Evolutionary conservation across 1,140 invertebrate genomes (phyloP).

Genomic region (Camponotus floridanus): DNA sequence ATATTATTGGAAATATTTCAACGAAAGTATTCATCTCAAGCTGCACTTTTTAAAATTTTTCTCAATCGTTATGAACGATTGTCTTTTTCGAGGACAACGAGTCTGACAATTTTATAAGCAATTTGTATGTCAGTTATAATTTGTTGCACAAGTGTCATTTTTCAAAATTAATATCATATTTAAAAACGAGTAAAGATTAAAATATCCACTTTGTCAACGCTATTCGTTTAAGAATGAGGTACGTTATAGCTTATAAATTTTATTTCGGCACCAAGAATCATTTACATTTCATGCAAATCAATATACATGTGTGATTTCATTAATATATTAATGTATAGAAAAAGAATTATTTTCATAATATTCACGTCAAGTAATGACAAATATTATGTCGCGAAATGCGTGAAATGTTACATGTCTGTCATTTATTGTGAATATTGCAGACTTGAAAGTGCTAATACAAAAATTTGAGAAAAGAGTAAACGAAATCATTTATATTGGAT

Average conservation of each 20-base stretch:
- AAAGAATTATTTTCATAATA: slow-evolving; percentile 11
- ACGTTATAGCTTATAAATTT: slow-evolving; percentile 6
- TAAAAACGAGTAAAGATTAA: neutral
- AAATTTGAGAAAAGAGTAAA: neutral
- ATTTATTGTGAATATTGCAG: neutral
- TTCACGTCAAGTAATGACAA: slow-evolving; percentile 4
- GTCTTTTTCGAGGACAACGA: neutral
- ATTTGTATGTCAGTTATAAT: neutral
- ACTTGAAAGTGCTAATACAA: neutral
- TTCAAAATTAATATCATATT: neutral
- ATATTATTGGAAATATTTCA: slow-evolving; percentile 36
- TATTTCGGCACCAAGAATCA: slow-evolving; percentile 8
- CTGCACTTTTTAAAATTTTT: neutral
- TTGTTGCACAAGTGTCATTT: neutral
- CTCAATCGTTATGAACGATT: neutral
- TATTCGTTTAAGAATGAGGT: neutral
- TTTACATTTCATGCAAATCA: slow-evolving; percentile 10
- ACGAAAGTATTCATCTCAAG: neutral
- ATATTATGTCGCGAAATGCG: slow-evolving; percentile 4
- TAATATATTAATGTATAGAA: slow-evolving; percentile 23
- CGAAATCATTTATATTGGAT: too few species aligned
- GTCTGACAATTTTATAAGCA: neutral
- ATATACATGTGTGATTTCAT: slow-evolving; percentile 25
- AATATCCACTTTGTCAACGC: neutral
- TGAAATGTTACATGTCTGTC: neutral